Conservation (phyloP, 2,888 invertebrate species). For the Eilema caniola region DNA sequence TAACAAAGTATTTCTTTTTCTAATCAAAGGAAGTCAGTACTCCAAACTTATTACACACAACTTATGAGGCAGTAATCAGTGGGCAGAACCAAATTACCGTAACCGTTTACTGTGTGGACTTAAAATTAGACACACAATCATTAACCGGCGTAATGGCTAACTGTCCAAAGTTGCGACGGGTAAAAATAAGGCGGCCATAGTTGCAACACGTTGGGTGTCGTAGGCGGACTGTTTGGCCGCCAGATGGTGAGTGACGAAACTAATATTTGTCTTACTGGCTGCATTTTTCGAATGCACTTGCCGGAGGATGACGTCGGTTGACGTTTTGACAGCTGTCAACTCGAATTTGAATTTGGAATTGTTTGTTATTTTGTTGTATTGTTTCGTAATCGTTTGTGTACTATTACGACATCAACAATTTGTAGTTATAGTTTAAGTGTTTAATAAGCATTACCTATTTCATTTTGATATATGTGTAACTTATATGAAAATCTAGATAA, state of each 20-base stretch:
- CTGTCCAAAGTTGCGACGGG: constrained; percentile 48
- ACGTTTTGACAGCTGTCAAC: constrained; percentile 58
- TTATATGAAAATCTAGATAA: too few relatives aligned
- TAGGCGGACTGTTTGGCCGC: constrained; percentile 60
- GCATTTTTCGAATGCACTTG: constrained; percentile 54
- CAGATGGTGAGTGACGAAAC: constrained; percentile 68
- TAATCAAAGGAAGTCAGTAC: background rate
- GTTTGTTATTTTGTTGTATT: constrained; percentile 25
- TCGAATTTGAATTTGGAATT: constrained; percentile 34
- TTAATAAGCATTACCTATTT: too few relatives aligned
- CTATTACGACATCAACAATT: background rate
- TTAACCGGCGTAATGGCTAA: constrained; percentile 41
- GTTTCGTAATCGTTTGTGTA: constrained; percentile 6
- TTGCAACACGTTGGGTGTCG: constrained; percentile 45
- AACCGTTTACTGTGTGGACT: constrained; percentile 32
- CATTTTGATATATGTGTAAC: too few relatives aligned
- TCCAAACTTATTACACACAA: background rate
- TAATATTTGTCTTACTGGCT: constrained; percentile 53
- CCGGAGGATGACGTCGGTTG: constrained; percentile 36
- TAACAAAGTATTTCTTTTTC: background rate
- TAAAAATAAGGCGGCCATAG: constrained; percentile 53
- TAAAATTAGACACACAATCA: constrained; percentile 49
- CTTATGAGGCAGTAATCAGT: constrained; percentile 11
- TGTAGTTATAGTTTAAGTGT: background rate
- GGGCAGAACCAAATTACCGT: constrained; percentile 26